phyloP scores from a whole-genome alignment of 2,797 vertebrate species.

The Megaceryle alcyon region DNA sequence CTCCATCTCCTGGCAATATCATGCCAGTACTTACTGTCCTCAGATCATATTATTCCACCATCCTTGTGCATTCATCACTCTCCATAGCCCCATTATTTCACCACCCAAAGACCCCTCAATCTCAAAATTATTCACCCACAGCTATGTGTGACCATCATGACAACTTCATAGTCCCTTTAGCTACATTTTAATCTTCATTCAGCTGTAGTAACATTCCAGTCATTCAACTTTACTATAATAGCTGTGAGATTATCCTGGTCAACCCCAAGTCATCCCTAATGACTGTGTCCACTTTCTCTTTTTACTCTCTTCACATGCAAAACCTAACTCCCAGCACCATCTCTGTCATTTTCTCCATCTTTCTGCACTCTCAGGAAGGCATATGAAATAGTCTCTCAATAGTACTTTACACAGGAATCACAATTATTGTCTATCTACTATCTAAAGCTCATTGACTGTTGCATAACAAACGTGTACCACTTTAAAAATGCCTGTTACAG shows the following conservation, averaged over 20 bases:
- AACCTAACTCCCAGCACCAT: not conserved
- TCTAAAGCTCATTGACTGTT: not conserved
- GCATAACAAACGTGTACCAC: fast-evolving
- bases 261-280: not conserved
- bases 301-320: not conserved
- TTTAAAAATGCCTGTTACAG: not conserved
- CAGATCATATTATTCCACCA: not conserved
- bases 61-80: not conserved
- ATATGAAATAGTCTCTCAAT: not conserved
- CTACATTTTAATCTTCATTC: not conserved
- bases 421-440: not conserved
- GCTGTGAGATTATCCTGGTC: fast-evolving
- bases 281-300: not conserved
- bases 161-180: not conserved
- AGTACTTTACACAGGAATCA: not conserved
- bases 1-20: fast-evolving
- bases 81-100: not conserved
- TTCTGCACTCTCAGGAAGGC: not conserved
- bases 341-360: not conserved
- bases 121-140: not conserved
- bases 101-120: not conserved
- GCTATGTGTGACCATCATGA: not conserved
- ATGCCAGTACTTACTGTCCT: not conserved
- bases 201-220: not conserved
- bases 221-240: not conserved